Evolutionary conservation across 2,113 vertebrate genomes (phyloP).

Genomic region (Saimiri boliviensis): DNA sequence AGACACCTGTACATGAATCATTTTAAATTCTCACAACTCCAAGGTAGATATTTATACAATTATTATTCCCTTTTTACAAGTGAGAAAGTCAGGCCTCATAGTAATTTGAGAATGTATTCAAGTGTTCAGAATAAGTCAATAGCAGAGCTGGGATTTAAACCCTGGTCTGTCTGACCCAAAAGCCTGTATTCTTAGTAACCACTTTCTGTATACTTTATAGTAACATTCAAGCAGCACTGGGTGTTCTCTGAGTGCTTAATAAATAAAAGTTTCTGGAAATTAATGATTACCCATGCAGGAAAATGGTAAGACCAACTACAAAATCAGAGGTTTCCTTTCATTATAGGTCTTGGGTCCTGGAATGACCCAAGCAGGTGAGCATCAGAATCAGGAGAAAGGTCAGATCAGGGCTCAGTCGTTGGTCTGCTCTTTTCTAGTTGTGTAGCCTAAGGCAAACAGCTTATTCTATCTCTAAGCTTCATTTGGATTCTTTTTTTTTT

Average conservation of each 20-base stretch:
- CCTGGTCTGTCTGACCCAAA: not conserved
- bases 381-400: not conserved
- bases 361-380: not conserved
- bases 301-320: not conserved
- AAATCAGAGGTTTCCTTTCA: not conserved
- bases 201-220: not conserved
- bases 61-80: not conserved
- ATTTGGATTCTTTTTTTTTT: not conserved
- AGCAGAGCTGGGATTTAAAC: not conserved
- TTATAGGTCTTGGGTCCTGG: not conserved
- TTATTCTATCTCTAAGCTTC: not conserved
- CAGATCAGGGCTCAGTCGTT: not conserved
- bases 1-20: not conserved
- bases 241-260: not conserved
- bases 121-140: not conserved
- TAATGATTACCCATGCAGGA: not conserved
- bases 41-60: not conserved
- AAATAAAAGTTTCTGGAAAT: not conserved
- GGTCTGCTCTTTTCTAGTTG: not conserved
- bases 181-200: not conserved
- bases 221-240: not conserved
- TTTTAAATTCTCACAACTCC: not conserved
- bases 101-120: not conserved
- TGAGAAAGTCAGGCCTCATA: not conserved
- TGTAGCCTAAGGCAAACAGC: not conserved